Evolutionary conservation across 2,888 invertebrate species (phyloP), one percentile per base, ranked within the genome.

Genomic region (Osmoderma eremita): DNA sequence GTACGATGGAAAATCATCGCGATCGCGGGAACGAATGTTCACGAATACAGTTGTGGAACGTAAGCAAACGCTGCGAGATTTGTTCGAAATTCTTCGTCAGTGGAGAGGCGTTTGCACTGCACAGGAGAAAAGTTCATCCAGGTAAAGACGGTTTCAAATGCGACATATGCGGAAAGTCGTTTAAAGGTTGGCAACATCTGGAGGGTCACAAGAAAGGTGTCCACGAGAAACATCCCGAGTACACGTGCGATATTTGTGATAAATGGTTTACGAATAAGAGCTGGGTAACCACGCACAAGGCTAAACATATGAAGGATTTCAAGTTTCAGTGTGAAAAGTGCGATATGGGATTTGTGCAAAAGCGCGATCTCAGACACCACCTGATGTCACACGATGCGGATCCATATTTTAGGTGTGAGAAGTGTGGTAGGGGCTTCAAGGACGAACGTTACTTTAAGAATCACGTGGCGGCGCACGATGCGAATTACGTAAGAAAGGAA

Each of bases 201-300:
- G 24, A 5, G 3, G 24, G 5, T 4, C 24, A 24, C 5, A 24
- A 5, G 5, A 24, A 24, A 24, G 3, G 24, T 13, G 15, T 50
- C 50, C 50, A 50, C 18, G 5, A 22, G 2, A 50, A 22, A 50
- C 3, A 22, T 6, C 1, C 24, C 22, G 12, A 50, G 22, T 50
- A 13, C 30, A 1, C 50, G 2, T 56, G 56, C 41, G 56, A 56
- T n/a, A 22, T 41, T 18, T 56, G 56, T 17, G 42, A 42, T 13
- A 84, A 84, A 64, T 82, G 84, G 0, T 87, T 86, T 63, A 83
- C 86, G 0, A 86, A 86, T 63, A 79, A 82, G 10, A 82, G 84
- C 0, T 85, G 85, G 48, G 75, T 85, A 63, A 86, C 85, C 49
- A 73, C 83, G 10, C 87, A 86, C 72, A 73, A 4, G 24, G 5